Conservation (phyloP, 2,888 invertebrate species). For the Himalopsyche kuldschensis region DNA sequence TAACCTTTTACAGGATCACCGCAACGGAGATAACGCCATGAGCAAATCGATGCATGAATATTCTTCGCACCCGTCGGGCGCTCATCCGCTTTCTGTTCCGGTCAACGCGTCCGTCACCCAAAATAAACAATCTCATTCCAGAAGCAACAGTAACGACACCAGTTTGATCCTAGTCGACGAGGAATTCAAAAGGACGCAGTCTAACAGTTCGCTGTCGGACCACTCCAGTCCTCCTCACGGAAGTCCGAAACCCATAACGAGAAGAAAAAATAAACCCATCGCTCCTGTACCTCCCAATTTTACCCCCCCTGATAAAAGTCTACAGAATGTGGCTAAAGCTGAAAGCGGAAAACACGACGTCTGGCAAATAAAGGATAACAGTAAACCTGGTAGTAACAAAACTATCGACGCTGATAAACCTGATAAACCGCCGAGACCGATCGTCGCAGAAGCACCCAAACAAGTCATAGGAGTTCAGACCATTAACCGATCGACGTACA, state of each 20-base stretch:
- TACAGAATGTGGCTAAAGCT: conserved; percentile 44
- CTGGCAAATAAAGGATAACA: conserved; percentile 48
- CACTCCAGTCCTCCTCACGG: conserved; percentile 70
- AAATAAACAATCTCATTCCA: conserved; percentile 49
- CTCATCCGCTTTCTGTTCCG: not conserved
- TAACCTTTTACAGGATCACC: conserved; percentile 50
- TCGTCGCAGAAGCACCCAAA: conserved; percentile 54
- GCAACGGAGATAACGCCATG: conserved; percentile 56
- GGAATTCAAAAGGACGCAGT: conserved; percentile 64
- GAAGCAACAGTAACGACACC: conserved; percentile 65
- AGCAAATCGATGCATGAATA: conserved; percentile 55
- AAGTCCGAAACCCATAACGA: conserved; percentile 71
- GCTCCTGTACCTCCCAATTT: conserved; percentile 71
- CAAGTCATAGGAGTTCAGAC: conserved; percentile 61
- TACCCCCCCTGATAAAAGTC: conserved; percentile 55
- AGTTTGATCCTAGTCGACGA: conserved; percentile 56
- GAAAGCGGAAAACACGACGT: conserved; percentile 42
- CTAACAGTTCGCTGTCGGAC: conserved; percentile 69
- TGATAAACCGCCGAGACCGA: conserved; percentile 67
- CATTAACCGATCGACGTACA: conserved; percentile 63
- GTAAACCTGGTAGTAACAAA: conserved; percentile 45
- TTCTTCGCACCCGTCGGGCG: conserved; percentile 39
- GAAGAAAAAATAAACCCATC: conserved; percentile 75
- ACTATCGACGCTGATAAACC: conserved; percentile 51
- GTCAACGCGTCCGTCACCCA: conserved; percentile 13